Base-by-base conservation (phyloP, 1,140 invertebrate genomes). In the Theocolax elegans region DNA sequence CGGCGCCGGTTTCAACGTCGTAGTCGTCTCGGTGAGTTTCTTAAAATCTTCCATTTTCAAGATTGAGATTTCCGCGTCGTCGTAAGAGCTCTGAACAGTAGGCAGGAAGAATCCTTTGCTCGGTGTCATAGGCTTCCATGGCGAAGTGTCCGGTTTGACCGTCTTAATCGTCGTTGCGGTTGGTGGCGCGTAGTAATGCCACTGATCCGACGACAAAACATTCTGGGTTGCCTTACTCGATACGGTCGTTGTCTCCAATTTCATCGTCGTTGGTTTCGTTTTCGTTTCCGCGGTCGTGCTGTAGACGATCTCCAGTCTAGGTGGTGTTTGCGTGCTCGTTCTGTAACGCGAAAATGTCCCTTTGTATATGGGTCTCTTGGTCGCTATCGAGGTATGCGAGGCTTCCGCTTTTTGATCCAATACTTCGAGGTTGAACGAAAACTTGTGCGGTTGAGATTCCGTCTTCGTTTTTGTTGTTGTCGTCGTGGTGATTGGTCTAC, bases 131-230 rank as follows among this genome's bases (percentile, higher is more conserved):
- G 27, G 54, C 19, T 71, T 40, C 53, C 62, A 59, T 0, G 44
- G 9, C 12, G 46, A 29, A n/a, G 64, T 49, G 23, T 42, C 59
- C 0, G 51, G 58, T 73, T 62, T 42, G 53, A n/a, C 1, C 23
- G 23, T 31, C 44, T 53, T 49, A 56, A 62, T 70, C 23, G 35
- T 62, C 1, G 65, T 58, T 3, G 21, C 49, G 8, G 64, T 46
- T 21, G 79, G 79, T 21, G 81, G 80, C 1, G 79, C 77, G 12
- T 81, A 76, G 35, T 85, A 85, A 12, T 64, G 79, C 82, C 83
- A 84, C 48, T 84, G 79, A 42, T 81, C 76, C 0, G 75, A 78
- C 0, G 72, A 70, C 23, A 82, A 54, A 51, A 79, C 40, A 70
- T 77, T 67, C 15, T 67, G 38, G 1, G 69, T 72, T 8, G 77